Percentiles rank a stretch among this genome's conserved stretches.
These are phyloP conservation scores for Montipora cactus DNA, from an alignment of 64 coral and sea anemone genomes.

Conservation along the genomic window DNA sequence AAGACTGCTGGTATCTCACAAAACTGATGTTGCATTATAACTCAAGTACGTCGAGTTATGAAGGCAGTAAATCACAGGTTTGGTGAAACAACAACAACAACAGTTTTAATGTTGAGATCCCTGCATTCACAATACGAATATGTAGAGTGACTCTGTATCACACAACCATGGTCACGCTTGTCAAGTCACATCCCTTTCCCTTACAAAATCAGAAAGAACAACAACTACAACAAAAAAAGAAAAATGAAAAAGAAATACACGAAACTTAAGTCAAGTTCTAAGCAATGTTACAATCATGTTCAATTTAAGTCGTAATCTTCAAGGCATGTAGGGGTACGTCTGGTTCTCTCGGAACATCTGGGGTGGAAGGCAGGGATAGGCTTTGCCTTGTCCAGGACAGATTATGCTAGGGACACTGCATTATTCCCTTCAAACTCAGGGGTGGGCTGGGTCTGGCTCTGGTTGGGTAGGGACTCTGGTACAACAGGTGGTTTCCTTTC, in stretches of 20 bases:
- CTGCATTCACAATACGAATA: too few relatives aligned
- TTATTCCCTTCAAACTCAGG: conserved; percentile 34
- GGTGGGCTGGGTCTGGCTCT: conserved; percentile 13
- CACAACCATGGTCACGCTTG: not conserved
- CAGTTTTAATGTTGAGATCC: too few relatives aligned
- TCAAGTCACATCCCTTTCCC: not conserved
- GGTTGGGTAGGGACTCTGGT: conserved; percentile 12
- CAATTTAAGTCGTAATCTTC: conserved; percentile 66
- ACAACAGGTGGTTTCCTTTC: conserved; percentile 36
- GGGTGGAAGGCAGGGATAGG: not conserved
- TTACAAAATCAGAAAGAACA: not conserved
- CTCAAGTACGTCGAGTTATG: too few relatives aligned
- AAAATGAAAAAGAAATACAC: not conserved
- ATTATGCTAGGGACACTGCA: conserved; percentile 8
- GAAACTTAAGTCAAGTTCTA: not conserved
- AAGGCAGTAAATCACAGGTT: too few relatives aligned
- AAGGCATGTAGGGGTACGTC: conserved; percentile 37
- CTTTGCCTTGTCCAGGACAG: conserved; percentile 16
- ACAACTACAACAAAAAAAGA: not conserved
- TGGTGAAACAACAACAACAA: too few relatives aligned
- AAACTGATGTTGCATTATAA: too few relatives aligned
- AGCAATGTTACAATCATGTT: conserved; percentile 30
- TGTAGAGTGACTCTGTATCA: not conserved
- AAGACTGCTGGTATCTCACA: too few relatives aligned
- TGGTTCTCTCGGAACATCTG: conserved; percentile 36